Conservation (phyloP, 2,113 vertebrate genomes). For the Varanus komodoensis region DNA sequence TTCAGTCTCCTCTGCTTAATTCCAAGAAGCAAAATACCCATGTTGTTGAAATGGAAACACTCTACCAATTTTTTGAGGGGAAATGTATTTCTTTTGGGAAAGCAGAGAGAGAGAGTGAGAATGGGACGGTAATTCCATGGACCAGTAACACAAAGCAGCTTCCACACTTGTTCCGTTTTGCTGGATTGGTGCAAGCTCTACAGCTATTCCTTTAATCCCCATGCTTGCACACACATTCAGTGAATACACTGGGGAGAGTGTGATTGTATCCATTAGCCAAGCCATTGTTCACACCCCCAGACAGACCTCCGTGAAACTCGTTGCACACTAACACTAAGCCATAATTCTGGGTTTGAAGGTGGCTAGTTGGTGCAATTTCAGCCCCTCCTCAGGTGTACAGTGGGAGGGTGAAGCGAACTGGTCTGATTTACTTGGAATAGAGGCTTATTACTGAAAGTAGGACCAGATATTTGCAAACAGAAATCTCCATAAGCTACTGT, state of each 20-base stretch:
- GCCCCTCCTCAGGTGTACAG: neutral
- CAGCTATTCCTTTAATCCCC: neutral
- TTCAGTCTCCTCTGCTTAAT: too few species aligned
- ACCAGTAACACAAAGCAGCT: too few species aligned
- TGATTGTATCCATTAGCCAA: neutral
- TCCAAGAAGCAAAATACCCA: too few species aligned
- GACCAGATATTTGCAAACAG: neutral
- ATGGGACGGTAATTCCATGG: too few species aligned
- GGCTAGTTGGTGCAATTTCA: too few species aligned
- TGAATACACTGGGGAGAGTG: neutral
- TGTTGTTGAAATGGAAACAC: too few species aligned
- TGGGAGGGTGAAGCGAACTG: neutral
- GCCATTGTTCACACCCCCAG: neutral
- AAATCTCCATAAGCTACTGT: neutral
- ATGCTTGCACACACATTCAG: neutral
- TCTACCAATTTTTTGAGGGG: too few species aligned
- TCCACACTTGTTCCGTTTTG: too few species aligned
- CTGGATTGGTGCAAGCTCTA: neutral
- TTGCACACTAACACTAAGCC: neutral
- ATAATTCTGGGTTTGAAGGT: too few species aligned
- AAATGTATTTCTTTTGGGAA: too few species aligned
- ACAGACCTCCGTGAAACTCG: neutral
- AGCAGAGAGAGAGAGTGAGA: too few species aligned
- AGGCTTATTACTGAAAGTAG: neutral
- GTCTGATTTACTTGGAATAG: neutral